A percentile compares a stretch with the other conserved stretches of the same genome.
phyloP scores from a whole-genome alignment of 2,888 invertebrate species.

The Myathropa florea region DNA sequence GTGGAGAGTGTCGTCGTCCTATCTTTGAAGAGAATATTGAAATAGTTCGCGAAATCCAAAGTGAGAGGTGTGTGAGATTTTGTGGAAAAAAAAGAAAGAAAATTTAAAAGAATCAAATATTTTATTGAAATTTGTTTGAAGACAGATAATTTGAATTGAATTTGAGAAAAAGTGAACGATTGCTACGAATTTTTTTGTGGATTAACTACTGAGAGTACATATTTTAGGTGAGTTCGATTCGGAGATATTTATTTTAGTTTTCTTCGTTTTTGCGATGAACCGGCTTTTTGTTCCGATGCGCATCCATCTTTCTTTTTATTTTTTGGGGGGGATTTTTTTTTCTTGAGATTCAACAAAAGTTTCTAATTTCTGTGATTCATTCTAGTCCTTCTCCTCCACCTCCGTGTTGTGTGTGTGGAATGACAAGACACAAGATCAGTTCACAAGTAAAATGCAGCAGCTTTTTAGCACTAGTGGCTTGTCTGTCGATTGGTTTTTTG shows the following conservation, averaged over 20 bases:
- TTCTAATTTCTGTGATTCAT: slow-evolving; percentile 23
- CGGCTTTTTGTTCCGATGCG: slow-evolving; percentile 34
- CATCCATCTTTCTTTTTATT: slow-evolving; percentile 35
- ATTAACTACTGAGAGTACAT: slow-evolving; percentile 38
- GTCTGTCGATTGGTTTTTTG: neutral
- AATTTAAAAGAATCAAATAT: slow-evolving; percentile 27
- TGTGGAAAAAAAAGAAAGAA: neutral
- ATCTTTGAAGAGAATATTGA: slow-evolving; percentile 63
- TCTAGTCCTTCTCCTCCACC: neutral
- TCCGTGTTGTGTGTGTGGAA: neutral
- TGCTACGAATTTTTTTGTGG: slow-evolving; percentile 37
- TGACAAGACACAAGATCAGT: neutral
- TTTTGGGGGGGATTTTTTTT: slow-evolving; percentile 15
- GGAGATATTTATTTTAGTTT: neutral
- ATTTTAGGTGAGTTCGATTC: slow-evolving; percentile 36
- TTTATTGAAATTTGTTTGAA: neutral
- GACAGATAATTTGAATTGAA: slow-evolving; percentile 9
- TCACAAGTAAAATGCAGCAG: slow-evolving; percentile 29
- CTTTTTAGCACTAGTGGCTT: slow-evolving; percentile 19
- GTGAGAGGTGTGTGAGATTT: neutral
- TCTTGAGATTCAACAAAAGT: neutral
- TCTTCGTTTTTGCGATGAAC: slow-evolving; percentile 9
- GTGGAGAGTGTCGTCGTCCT: slow-evolving; percentile 11
- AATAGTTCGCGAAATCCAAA: slow-evolving; percentile 33
- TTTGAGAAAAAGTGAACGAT: slow-evolving; percentile 7